phyloP scores from a whole-genome alignment of 1,140 invertebrate genomes.

The Trichoplusia ni region DNA sequence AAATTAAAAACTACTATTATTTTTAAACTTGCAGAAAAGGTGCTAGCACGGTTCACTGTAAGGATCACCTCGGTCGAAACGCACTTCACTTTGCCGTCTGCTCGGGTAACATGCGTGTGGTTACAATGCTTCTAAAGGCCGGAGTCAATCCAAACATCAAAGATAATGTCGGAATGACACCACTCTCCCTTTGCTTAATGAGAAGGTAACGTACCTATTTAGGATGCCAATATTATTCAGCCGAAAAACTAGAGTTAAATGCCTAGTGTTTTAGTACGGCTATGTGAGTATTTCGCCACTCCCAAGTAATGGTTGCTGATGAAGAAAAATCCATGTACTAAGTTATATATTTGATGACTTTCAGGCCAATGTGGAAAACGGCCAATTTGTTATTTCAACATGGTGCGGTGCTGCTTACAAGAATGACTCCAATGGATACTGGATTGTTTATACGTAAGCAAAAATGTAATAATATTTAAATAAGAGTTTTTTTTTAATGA shows the following conservation, averaged over 20 bases:
- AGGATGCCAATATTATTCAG: no score
- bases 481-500: no score
- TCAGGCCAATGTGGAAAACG: constrained; percentile 59
- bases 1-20: no score
- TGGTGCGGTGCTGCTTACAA: constrained; percentile 56
- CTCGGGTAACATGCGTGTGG: constrained; percentile 41
- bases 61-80: constrained; percentile 63
- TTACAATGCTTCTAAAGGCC: constrained; percentile 51
- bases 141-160: constrained; percentile 58
- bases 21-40: constrained; percentile 48
- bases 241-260: no score
- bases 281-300: no score
- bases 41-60: constrained; percentile 51
- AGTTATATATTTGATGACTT: constrained; percentile 25
- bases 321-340: background rate
- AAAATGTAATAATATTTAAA: constrained; percentile 18
- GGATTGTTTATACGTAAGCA: constrained; percentile 69
- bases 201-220: constrained; percentile 51
- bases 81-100: constrained; percentile 67
- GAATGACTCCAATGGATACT: constrained; percentile 56
- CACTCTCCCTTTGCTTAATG: constrained; percentile 68
- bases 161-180: constrained; percentile 68
- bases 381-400: constrained; percentile 60
- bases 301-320: no score
- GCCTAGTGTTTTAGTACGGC: no score